Base-by-base conservation (phyloP, 1,140 invertebrate genomes). In the Cydia strobilella region DNA sequence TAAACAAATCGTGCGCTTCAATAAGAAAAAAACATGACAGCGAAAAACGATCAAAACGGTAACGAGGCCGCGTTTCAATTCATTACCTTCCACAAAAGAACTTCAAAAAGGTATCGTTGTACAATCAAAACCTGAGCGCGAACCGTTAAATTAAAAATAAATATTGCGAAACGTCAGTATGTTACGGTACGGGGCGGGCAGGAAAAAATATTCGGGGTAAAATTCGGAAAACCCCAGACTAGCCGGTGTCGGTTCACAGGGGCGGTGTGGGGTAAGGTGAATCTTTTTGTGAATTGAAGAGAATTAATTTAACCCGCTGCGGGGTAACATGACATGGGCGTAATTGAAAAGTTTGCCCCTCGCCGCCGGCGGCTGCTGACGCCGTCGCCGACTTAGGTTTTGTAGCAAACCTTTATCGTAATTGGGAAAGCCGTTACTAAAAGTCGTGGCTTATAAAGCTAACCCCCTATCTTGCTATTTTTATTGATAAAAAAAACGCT, bases 271-370 rank as follows among this genome's bases (percentile, higher is more conserved):
- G 86, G 89, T 82, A 87, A 91, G 88, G 88, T 90, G 89, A 90
- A 93, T 93, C 91, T 93, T 91, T 91, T 91, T 93, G 90, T 93
- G 90, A 93, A 93, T 90, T 92, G 86, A 89, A 93, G 90, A 88
- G 92, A 93, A 93, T 93, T 93, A 93, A 93, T 93, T 93, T 93
- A 93, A 93, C 90, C 90, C 87, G 90, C 87, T 91, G 88, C 90
- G 89, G 93, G 92, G 91, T 93, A 90, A 93, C 93, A 93, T 90
- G 92, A 93, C 91, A 91, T 88, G 86, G 90, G 88, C 85, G 92
- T 93, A 93, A 93, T 93, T 93, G 92, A 93, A 93, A 93, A 93
- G 93, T 93, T 93, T 90, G 92, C 90, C 91, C 90, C 92, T 89
- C 88, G 84, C 85, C 84, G 82, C 77, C 80, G 75, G 81, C 78